Base-by-base conservation (phyloP, 2,888 invertebrate genomes). In the Drosophila kuntzei region DNA sequence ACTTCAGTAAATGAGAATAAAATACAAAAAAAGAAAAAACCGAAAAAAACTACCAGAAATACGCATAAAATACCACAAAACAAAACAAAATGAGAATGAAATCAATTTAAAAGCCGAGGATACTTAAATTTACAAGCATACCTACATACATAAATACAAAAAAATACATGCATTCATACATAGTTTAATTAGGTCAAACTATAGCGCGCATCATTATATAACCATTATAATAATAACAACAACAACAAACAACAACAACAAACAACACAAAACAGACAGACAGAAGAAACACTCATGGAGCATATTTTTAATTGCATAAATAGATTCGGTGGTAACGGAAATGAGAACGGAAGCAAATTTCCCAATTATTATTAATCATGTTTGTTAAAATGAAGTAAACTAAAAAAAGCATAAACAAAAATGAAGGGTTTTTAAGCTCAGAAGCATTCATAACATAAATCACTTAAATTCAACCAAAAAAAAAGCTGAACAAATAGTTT, bases 121-220 rank as follows among this genome's bases (percentile, higher is more conserved):
- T 50, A 62, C 46, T 39, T 16, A 63, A 55, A 75, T 65, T 37
- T 14, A 39, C 58, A 62, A 22, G 41, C 51, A 41, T 25, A 58
- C 58, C 27, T 11, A 58, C 47, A 55, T 11, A 58, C 47, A 55
- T 34, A 47, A 58, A 51, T 37, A 32, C 61, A 43, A 14, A 39
- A 14, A 39, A 36, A 47, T 37, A 39, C 47, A 58, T 22, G 16
- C 51, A 51, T 37, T 60, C 63, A 59, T 39, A 59, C 63, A 80
- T 82, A 77, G 78, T 78, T 76, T 47, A 80, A 82, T 79, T 82
- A 85, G 70, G n/a, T 64, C 36, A 71, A 76, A 76, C 75, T 76
- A 80, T 89, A 90, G 89, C 80, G 87, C 88, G 87, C 88, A 85
- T 90, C 90, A 82, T 71, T 79, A 79, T 75, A 63, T 79, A 81